These are phyloP conservation scores for Myoxocephalus aenaeus DNA, from an alignment of 2,797 vertebrate species.

Conservation along the genomic window DNA sequence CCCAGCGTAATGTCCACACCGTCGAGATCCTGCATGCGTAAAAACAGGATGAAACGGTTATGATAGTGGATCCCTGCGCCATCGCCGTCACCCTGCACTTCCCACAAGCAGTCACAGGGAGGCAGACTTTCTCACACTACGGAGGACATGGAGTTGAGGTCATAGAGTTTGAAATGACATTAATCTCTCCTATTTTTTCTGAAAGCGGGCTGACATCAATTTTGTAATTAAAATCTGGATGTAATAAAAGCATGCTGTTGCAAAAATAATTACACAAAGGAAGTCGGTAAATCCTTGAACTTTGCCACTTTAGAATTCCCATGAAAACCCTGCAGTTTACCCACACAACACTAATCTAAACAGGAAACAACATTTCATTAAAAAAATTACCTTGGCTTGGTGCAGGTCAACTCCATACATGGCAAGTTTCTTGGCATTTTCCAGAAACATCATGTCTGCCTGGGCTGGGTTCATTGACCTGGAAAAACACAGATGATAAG, in stretches of 20 bases:
- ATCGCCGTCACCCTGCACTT: constrained; percentile 20
- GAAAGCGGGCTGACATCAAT: constrained; percentile 55
- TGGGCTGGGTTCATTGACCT: constrained; percentile 97
- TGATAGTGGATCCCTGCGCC: neutral
- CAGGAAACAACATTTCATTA: neutral
- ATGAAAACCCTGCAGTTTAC: neutral
- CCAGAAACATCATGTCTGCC: constrained; percentile 95
- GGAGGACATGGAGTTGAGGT: constrained; percentile 28
- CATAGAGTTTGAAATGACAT: constrained; percentile 56
- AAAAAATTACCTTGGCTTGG: constrained; percentile 90
- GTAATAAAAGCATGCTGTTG: constrained; percentile 29
- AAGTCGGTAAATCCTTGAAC: neutral
- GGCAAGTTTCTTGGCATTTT: constrained; percentile 96
- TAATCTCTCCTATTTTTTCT: constrained; percentile 48
- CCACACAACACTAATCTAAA: neutral
- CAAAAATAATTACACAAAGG: constrained; percentile 28
- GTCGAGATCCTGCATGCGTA: constrained; percentile 89
- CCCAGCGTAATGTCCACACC: constrained; percentile 95
- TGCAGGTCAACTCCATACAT: constrained; percentile 99
- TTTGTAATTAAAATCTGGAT: constrained; percentile 68
- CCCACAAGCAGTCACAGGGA: constrained; percentile 58
- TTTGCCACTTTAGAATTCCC: neutral
- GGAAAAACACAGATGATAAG: constrained; percentile 41
- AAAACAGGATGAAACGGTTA: neutral
- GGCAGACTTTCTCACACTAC: constrained; percentile 56